Evolutionary conservation across 2,888 invertebrate species (phyloP), one percentile per base, ranked within the genome.

Genomic region (Smittia sp.): DNA sequence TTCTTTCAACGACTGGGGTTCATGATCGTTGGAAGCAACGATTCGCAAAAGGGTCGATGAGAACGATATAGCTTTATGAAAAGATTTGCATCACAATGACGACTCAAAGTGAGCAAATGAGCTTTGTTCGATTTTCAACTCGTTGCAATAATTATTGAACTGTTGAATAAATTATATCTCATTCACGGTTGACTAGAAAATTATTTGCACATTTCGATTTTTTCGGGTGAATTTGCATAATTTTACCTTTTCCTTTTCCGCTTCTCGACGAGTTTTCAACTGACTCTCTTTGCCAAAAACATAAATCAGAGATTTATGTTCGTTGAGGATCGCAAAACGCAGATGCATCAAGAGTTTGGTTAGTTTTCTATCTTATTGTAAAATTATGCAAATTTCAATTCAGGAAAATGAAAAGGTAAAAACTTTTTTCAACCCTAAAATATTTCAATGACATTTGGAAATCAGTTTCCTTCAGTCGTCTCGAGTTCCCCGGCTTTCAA

Each of bases 361-460:
- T 15, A 46, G 2, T 46, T 46, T 15, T 15, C n/a, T 46, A 3
- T 46, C n/a, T 13, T n/a, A 46, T 46, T 46, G 46, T n/a, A 41
- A 69, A 69, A 70, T 54, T 70, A 70, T 70, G 70, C 54, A 70
- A 70, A 70, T 70, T 70, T 58, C 18, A n/a, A 32, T 6, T 32
- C 32, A 32, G 32, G 32, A 9, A n/a, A 32, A 46, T 13, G 4
- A 46, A 46, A 46, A 46, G 2, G 46, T 46, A 39, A 39, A 9
- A 39, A 13, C 7, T 39, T 39, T 39, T 39, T 39, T 9, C 39
- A 9, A 39, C 39, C 39, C 39, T 9, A 39, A 13, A 39, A 13
- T 46, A 11, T 46, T n/a, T 46, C 6, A 46, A 46, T n/a, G 32
- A 32, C 32, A 32, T 32, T 9, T 32, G 32, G 32, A 32, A 6